Conservation (phyloP, 2,888 invertebrate genomes). For the Trilocha varians region DNA sequence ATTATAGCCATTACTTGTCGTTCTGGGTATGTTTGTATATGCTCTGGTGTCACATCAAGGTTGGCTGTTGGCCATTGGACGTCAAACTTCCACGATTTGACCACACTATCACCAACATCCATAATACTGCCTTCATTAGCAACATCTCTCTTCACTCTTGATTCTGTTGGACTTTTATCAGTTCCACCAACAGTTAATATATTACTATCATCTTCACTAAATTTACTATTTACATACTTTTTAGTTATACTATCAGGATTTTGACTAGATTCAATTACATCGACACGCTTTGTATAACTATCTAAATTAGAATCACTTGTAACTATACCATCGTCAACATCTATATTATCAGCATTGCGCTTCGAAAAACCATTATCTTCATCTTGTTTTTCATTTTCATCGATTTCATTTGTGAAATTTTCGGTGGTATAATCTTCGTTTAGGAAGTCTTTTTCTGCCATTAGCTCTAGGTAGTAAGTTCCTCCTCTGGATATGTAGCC, state of each 20-base stretch:
- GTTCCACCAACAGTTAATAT: neutral
- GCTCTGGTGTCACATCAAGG: constrained; percentile 81
- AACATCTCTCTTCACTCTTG: constrained; percentile 37
- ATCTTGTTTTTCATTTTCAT: constrained; percentile 3
- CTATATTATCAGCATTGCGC: constrained; percentile 11
- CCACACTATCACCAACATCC: constrained; percentile 54
- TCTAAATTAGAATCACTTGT: constrained; percentile 6
- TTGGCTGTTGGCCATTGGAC: constrained; percentile 87
- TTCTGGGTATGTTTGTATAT: constrained; percentile 86
- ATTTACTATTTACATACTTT: constrained; percentile 9
- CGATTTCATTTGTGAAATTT: constrained; percentile 8
- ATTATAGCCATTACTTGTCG: constrained; percentile 81
- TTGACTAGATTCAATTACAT: neutral
- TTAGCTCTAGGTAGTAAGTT: constrained; percentile 60
- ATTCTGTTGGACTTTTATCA: neutral
- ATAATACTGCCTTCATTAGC: constrained; percentile 42
- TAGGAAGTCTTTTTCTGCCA: constrained; percentile 46
- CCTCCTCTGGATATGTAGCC: constrained; percentile 84
- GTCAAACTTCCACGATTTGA: constrained; percentile 77
- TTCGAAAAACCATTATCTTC: constrained; percentile 13
- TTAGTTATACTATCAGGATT: neutral
- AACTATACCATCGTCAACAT: neutral
- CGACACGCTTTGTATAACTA: constrained; percentile 2
- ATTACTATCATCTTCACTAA: neutral
- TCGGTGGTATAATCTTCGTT: constrained; percentile 39